These are phyloP conservation scores for Aleadryas rufinucha DNA, from an alignment of 2,113 vertebrate genomes.

Conservation along the genomic window DNA sequence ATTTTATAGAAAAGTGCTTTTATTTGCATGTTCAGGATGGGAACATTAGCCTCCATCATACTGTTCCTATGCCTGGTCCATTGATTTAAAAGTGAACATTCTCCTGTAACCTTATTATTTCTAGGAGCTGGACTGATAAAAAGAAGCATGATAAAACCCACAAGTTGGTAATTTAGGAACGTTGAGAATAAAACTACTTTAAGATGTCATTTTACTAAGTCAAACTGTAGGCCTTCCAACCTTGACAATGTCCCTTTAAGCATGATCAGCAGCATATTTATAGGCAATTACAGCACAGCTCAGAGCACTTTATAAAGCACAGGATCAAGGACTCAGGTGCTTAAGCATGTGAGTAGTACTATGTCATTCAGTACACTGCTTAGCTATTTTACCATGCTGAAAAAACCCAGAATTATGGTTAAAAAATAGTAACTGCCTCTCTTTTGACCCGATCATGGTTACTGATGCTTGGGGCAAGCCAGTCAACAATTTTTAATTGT, in stretches of 20 bases:
- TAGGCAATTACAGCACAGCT: conserved; percentile 4
- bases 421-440: background rate
- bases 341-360: background rate
- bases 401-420: background rate
- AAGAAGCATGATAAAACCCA: background rate
- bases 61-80: background rate
- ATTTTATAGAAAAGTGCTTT: background rate
- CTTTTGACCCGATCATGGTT: background rate
- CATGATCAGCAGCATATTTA: background rate
- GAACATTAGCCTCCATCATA: background rate
- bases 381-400: background rate
- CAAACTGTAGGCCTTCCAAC: background rate
- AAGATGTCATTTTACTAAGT: background rate
- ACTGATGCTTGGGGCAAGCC: background rate
- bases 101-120: background rate
- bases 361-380: background rate
- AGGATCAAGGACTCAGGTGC: conserved; percentile 16
- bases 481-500: background rate
- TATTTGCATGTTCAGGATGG: background rate
- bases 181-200: background rate
- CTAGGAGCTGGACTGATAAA: background rate
- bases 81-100: background rate
- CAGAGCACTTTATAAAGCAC: conserved; percentile 4
- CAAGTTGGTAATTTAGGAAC: background rate
- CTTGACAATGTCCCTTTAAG: background rate